Base-by-base conservation (phyloP, 2,113 vertebrate species). In the Cyrtonyx montezumae region DNA sequence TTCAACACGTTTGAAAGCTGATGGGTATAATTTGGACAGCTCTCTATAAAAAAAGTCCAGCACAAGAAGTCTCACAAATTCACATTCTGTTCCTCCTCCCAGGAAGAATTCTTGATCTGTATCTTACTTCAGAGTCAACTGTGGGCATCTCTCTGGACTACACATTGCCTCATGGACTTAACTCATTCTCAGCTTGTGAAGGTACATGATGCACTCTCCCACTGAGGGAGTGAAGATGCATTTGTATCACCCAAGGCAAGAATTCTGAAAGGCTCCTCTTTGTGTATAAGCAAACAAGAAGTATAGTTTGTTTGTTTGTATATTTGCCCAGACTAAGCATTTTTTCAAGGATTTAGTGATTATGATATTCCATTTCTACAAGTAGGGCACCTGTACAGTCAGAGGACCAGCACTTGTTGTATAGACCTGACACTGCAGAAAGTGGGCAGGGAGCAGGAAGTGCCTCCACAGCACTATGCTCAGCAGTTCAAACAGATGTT, bases 341-440 rank as follows among this genome's bases (percentile, higher is more conserved):
- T 84, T 91, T 84, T 91, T 62, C 26, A 48, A 67, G n/a, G n/a
- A 4, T 22, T 61, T 9, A 32, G 14, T 69, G 36, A 58, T 10
- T 45, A 36, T 0, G 1, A 45, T 6, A 12, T 4, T 46, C 80
- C 13, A 59, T 55, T 75, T 49, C 51, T 59, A 58, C 4, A 0
- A 65, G 34, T 2, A 67, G 15, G 19, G 40, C 34, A 53, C 8
- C 28, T 69, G n/a, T 80, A 56, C 80, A 76, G 45, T 9, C 36
- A 91, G 49, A 9, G 30, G 10, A 66, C 13, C 32, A 42, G 49
- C 8, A 0, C 21, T 42, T 1, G 0, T 30, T 10, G 1, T 3
- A 48, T 36, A 19, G 1, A 9, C n/a, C 56, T 71, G 69, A 8
- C 36, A n/a, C 6, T 1, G 34, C 11, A 78, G 37, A 25, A 63